Evolutionary conservation across 2,797 vertebrate genomes (phyloP).

Genomic region (Eurystomus glaucurus): DNA sequence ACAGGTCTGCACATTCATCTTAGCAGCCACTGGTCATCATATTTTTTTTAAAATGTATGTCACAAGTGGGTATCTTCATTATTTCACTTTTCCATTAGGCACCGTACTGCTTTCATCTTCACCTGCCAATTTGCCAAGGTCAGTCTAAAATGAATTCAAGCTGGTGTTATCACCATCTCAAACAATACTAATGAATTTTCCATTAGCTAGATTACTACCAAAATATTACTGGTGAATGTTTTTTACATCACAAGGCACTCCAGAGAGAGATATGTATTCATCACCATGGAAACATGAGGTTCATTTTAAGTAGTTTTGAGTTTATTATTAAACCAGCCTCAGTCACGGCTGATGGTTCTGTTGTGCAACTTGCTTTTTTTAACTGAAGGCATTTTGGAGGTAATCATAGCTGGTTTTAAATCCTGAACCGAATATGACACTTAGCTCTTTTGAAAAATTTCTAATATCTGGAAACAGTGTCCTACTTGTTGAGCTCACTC

Average conservation of each 20-base stretch:
- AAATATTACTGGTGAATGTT: constrained; percentile 30
- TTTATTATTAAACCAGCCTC: constrained; percentile 57
- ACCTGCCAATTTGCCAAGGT: not conserved
- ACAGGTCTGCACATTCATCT: not conserved
- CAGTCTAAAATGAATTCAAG: constrained; percentile 16
- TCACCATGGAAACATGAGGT: constrained; percentile 55
- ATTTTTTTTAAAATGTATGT: not conserved
- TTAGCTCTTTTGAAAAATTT: not conserved
- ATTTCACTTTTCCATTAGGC: not conserved
- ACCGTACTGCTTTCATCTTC: not conserved
- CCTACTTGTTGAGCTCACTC: not conserved
- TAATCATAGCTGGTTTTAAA: not conserved
- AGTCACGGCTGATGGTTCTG: not conserved
- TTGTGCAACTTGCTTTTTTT: not conserved
- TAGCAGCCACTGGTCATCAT: accelerated
- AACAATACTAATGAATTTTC: constrained; percentile 48
- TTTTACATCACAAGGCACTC: constrained; percentile 21
- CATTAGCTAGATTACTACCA: constrained; percentile 12
- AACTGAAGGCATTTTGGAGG: not conserved
- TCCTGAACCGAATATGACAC: not conserved
- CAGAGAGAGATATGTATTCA: constrained; percentile 35
- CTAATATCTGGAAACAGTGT: not conserved
- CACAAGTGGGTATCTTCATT: not conserved
- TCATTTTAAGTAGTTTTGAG: constrained; percentile 64
- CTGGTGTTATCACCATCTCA: not conserved